phyloP scores from a whole-genome alignment of 2,113 vertebrate species.

The Muntiacus muntjak region DNA sequence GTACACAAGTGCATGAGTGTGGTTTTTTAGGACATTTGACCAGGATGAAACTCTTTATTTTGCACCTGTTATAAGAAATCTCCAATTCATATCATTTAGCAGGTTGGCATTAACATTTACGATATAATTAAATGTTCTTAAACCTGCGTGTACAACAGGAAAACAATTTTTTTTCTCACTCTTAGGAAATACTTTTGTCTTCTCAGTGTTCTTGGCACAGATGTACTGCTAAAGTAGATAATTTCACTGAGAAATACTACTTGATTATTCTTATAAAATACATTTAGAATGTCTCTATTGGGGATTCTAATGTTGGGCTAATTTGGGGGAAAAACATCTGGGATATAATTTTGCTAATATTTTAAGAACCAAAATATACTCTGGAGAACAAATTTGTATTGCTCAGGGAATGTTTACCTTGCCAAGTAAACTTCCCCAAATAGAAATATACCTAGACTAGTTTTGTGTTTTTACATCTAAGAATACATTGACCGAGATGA shows the following conservation, averaged over 20 bases:
- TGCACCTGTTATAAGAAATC: neutral
- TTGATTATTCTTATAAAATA: conserved; percentile 4
- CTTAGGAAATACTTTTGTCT: neutral
- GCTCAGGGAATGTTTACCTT: neutral
- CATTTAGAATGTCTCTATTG: neutral
- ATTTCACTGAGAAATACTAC: neutral
- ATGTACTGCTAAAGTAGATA: neutral
- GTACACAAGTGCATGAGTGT: neutral
- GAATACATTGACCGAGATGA: neutral
- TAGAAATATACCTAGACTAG: neutral
- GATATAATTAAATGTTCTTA: conserved; percentile 21
- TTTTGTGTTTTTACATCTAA: neutral
- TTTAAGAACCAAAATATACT: conserved; percentile 33
- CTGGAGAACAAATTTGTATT: neutral
- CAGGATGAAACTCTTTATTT: neutral
- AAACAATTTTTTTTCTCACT: neutral
- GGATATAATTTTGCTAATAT: neutral
- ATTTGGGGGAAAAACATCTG: neutral
- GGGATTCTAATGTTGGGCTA: neutral
- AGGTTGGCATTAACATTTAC: neutral
- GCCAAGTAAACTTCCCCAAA: neutral
- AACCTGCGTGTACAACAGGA: neutral
- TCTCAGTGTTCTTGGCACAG: neutral
- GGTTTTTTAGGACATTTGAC: neutral
- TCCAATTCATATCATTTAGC: neutral